A percentile compares a stretch with the other conserved stretches of the same genome.
These are phyloP conservation scores for Macrotis lagotis DNA, from an alignment of 2,113 vertebrate genomes.

Conservation along the genomic window DNA sequence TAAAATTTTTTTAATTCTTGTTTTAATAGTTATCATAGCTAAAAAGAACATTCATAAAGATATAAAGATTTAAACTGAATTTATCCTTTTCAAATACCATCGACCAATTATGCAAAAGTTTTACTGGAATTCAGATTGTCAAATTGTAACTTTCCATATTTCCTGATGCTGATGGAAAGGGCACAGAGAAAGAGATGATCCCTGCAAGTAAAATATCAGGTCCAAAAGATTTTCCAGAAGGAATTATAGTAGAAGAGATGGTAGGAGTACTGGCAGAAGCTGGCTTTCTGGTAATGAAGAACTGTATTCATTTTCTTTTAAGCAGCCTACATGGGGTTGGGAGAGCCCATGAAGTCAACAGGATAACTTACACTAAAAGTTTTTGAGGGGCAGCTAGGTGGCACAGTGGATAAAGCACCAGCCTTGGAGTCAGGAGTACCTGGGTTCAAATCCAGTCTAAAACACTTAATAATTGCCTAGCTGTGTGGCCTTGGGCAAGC, in stretches of 20 bases:
- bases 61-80: neutral
- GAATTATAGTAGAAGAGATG: neutral
- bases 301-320: neutral
- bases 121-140: neutral
- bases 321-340: neutral
- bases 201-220: neutral
- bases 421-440: no score
- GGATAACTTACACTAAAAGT: neutral
- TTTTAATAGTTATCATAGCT: neutral
- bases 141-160: neutral
- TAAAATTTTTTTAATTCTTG: neutral
- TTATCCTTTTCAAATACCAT: neutral
- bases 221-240: neutral
- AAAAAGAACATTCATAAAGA: neutral
- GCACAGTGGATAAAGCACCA: no score
- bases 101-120: neutral
- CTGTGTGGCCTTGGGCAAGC: no score
- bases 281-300: neutral
- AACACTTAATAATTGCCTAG: no score
- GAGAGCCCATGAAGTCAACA: neutral
- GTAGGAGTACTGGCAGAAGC: neutral
- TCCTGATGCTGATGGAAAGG: neutral
- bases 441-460: no score
- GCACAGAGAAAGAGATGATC: neutral
- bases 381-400: no score